Base-by-base conservation (phyloP, 2,113 vertebrate species). In the Perccottus glenii region DNA sequence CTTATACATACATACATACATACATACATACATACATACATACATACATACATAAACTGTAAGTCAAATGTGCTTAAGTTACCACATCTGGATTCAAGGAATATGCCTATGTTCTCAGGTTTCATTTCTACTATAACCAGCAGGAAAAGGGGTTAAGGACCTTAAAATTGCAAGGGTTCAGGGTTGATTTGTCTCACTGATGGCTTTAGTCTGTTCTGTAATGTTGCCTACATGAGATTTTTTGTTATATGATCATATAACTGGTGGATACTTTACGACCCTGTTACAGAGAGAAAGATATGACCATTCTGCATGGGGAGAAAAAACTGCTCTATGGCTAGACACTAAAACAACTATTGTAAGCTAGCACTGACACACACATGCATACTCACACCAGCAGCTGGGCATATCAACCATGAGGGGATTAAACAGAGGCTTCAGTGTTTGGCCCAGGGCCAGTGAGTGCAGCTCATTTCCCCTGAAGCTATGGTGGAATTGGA, bases 61-160 rank as follows among this genome's bases (percentile, higher is more conserved):
- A 43, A 4, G 6, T 5, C 27, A 60, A 67, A 40, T 15, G 27
- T n/a, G 36, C 0, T 38, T n/a, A 42, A 33, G 36, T 32, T 7
- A 44, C 45, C 70, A 67, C 84, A 83, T 85, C 80, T 83, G 84
- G 67, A 78, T 52, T 53, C 49, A 58, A 56, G 71, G 19, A 75
- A 44, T 45, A 75, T 46, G 42, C 74, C 77, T 14, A 32, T 10
- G 46, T 36, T 78, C 59, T 83, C 84, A 56, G 10, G 72, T 85
- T 85, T 81, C 84, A 76, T 64, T 73, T 73, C 63, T 67, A 72
- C 43, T 60, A 53, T 69, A 68, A 75, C 35, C 9, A 62, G 59
- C 73, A 85, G 77, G 70, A 72, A 80, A 68, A 33, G 38, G 38
- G 73, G 79, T 67, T 64, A 70, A 1, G 9, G 55, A 67, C 67